Conservation (phyloP, 2,113 vertebrate species). For the Anas platyrhynchos region DNA sequence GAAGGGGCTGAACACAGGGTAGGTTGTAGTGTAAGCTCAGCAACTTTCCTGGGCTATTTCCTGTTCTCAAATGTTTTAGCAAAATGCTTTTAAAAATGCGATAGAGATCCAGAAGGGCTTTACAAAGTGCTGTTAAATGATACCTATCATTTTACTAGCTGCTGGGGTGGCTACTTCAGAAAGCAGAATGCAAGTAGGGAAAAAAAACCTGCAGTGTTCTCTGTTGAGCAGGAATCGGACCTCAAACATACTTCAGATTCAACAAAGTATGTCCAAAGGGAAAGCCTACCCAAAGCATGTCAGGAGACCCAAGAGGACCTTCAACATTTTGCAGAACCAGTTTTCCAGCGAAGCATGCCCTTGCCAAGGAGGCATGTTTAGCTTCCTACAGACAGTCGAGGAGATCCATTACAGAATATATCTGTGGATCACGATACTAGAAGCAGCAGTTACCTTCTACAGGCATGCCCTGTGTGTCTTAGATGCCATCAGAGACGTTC, state of each 20-base stretch:
- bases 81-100: not conserved
- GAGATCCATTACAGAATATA: not conserved
- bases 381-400: not conserved
- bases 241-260: not conserved
- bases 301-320: not conserved
- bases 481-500: not conserved
- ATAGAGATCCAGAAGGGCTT: not conserved
- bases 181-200: not conserved
- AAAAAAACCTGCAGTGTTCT: not conserved
- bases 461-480: not conserved
- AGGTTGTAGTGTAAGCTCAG: not conserved
- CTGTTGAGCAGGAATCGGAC: not conserved
- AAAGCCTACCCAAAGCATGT: not conserved
- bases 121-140: not conserved
- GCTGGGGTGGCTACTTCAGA: not conserved
- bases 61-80: not conserved
- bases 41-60: not conserved
- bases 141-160: not conserved
- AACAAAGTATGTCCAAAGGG: not conserved
- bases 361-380: not conserved
- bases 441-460: not conserved
- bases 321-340: not conserved
- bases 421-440: not conserved
- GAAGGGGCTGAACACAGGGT: slow-evolving; percentile 29
- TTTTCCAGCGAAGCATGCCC: not conserved